Evolutionary conservation across 2,113 vertebrate species (phyloP), one percentile per base, ranked within the genome.

Genomic region (Mormoops blainvillei): DNA sequence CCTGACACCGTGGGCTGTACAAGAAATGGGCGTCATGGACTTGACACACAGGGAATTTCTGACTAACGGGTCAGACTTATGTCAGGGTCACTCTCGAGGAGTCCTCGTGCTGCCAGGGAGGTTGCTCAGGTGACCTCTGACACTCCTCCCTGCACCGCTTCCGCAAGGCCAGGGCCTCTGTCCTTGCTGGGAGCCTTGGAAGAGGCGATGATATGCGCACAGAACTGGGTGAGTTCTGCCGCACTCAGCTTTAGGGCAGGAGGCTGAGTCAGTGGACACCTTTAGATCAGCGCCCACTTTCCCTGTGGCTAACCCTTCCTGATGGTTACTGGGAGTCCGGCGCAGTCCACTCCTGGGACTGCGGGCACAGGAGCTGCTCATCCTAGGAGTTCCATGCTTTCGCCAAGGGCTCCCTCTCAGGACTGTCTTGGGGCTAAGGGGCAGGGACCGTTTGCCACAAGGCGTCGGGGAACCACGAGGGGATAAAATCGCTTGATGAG

Each of bases 191-290:
- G 65, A 71, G 41, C 54, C 54, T 22, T 8, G 13, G 65, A n/a
- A n/a, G 28, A 43, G 41, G 6, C 4, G 26, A 2, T 1, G 33
- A 14, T 7, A 3, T 1, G 0, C 9, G 11, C 10, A 7, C 41
- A 43, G 78, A 70, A 56, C 7, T 18, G 38, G 54, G 26, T 6
- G 58, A n/a, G 31, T 78, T n/a, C 68, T 65, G 58, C 86, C 33
- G 38, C 38, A 9, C 33, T 56, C 22, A 13, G 22, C 68, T 26
- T 52, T 19, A 11, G 16, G 81, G 31, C 28, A 52, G 33, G 45
- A 36, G 78, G 38, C 48, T 45, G 48, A 71, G 67, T 54, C 54
- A 2, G 6, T 1, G 20, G 65, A 82, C 24, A 9, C 41, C 28
- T 52, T 48, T 13, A 22, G 20, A 18, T 24, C 4, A 9, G 63